These are phyloP conservation scores for Galaxias olidus DNA, from an alignment of 2,797 vertebrate genomes.

Conservation along the genomic window DNA sequence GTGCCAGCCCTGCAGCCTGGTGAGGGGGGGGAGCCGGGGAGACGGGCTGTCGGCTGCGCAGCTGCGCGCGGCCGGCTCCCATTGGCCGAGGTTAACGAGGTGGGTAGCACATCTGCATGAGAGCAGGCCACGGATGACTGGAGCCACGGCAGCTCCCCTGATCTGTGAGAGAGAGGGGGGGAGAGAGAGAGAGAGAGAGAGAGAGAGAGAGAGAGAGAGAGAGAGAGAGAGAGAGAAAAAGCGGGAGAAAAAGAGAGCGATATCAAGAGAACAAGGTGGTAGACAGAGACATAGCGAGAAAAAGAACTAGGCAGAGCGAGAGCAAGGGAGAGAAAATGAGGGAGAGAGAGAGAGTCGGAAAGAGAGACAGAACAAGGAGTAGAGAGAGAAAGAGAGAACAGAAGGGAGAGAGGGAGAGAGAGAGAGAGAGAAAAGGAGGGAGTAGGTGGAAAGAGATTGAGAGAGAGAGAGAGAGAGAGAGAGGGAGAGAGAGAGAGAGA, in stretches of 20 bases:
- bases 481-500: conserved; percentile 33
- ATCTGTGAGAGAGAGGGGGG: neutral
- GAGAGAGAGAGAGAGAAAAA: neutral
- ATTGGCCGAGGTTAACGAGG: conserved; percentile 70
- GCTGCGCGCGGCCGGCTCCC: conserved; percentile 60
- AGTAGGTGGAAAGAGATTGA: neutral
- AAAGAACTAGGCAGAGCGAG: neutral
- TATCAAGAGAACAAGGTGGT: neutral
- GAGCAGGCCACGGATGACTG: conserved; percentile 60
- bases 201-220: neutral
- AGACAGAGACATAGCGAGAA: neutral
- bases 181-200: neutral
- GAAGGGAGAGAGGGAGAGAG: neutral
- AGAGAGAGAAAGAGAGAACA: neutral
- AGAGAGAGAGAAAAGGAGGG: neutral
- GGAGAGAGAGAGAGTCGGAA: neutral
- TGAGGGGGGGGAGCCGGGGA: conserved; percentile 45
- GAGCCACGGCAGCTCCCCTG: conserved; percentile 41
- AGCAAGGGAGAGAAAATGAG: neutral
- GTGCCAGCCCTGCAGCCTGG: conserved; percentile 59
- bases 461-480: neutral
- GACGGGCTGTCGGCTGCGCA: conserved; percentile 51
- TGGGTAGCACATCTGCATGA: conserved; percentile 68
- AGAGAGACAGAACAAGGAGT: neutral
- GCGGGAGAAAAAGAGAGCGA: neutral